Base-by-base conservation (phyloP, 1,140 invertebrate species). In the Eupeodes corollae region DNA sequence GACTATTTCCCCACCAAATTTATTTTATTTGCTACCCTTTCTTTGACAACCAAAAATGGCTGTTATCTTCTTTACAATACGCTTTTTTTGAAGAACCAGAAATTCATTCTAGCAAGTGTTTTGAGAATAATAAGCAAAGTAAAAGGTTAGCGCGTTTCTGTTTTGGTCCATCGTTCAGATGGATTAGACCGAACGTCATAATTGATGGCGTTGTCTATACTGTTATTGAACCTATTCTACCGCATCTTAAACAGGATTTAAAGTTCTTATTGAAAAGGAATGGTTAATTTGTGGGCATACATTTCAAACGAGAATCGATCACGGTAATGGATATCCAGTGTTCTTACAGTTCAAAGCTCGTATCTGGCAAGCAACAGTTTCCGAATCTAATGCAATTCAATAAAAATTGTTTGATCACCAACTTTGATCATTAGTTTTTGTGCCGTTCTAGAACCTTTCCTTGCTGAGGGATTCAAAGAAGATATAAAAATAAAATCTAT, bases 221-320 rank as follows among this genome's bases (percentile, higher is more conserved):
- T 98, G 5, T 80, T 96, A 73, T 68, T 98, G 16, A 94, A 98
- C 73, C 89, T 91, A 0, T 91, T 91, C 70, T 98, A 96, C 66
- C 75, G 93, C 55, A 96, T 91, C 0, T 80, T 94, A 2, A 82
- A 84, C n/a, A 60, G 94, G 95, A 11, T 98, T 98, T 70, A 82
- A 98, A 72, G 88, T 99, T 8, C 77, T 99, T 0, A 88, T 99
- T 49, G 97, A 99, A 72, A 99, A 99, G 70, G 97, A 99, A 69
- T 99, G 97, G 97, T 75, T 98, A 0, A 91, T 89, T 43, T 99
- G 98, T 74, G 97, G 97, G 5, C 96, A 99, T 67, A 99, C 99
- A 70, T 99, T 99, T 73, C 88, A 93, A 68, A 68, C 97, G 84
- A 79, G 95, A 50, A 86, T 98, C 55, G 96, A 95, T 0, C 95